phyloP scores from a whole-genome alignment of 2,888 invertebrate genomes.

The Ceramica pisi region DNA sequence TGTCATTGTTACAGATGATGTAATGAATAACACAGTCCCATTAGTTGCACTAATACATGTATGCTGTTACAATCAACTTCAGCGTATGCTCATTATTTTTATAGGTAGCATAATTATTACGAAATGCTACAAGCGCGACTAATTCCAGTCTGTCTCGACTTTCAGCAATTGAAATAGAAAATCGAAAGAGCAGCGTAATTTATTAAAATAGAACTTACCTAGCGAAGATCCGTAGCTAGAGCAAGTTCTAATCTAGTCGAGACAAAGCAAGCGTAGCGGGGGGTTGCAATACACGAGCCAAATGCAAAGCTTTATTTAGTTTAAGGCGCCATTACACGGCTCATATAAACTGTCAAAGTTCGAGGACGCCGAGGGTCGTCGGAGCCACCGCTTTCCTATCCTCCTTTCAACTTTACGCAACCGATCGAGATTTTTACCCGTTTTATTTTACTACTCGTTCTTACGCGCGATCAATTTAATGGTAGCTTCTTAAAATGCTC shows the following conservation, averaged over 20 bases:
- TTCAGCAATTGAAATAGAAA: constrained; percentile 37
- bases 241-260: constrained; percentile 82
- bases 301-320: constrained; percentile 90
- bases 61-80: not conserved
- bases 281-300: constrained; percentile 81
- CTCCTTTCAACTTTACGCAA: constrained; percentile 74
- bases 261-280: constrained; percentile 82
- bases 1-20: constrained; percentile 43
- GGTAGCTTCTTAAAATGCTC: constrained; percentile 52
- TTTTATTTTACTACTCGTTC: constrained; percentile 74
- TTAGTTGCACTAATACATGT: not conserved
- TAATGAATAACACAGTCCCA: constrained; percentile 9
- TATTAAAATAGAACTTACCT: constrained; percentile 62
- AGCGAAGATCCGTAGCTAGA: constrained; percentile 52
- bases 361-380: constrained; percentile 79
- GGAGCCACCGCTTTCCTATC: constrained; percentile 69
- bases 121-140: not conserved
- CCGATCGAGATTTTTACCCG: constrained; percentile 78
- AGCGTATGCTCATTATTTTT: not conserved
- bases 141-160: constrained; percentile 1
- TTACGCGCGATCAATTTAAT: constrained; percentile 69
- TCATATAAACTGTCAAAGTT: constrained; percentile 90
- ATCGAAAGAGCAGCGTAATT: constrained; percentile 50
- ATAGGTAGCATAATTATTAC: not conserved
- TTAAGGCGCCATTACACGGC: constrained; percentile 90